Base-by-base conservation (phyloP, 2,888 invertebrate species). In the Ariolimax columbianus region DNA sequence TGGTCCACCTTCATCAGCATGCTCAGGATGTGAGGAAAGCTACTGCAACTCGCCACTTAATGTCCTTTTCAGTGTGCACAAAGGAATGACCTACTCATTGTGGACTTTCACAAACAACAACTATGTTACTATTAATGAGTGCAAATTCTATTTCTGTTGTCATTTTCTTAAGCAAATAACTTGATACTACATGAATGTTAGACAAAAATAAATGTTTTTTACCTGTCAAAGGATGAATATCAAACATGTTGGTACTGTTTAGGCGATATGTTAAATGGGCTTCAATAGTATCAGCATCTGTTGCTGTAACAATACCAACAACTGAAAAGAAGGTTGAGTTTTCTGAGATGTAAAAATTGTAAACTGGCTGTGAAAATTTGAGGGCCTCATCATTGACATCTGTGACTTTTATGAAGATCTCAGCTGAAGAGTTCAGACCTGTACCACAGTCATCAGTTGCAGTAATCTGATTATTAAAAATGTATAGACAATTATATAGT, bases 151-250 rank as follows among this genome's bases (percentile, higher is more conserved):
- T n/a, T n/a, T n/a, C n/a, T n/a, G n/a, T n/a, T n/a, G n/a, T n/a
- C n/a, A n/a, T n/a, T n/a, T n/a, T n/a, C n/a, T n/a, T n/a, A n/a
- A n/a, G n/a, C n/a, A n/a, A n/a, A n/a, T n/a, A n/a, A n/a, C n/a
- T n/a, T n/a, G n/a, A n/a, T n/a, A n/a, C n/a, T n/a, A n/a, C n/a
- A n/a, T n/a, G n/a, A n/a, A n/a, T n/a, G n/a, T n/a, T n/a, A 47
- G 47, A 55, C 9, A 23, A 11, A 63, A n/a, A 63, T n/a, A n/a
- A 23, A 55, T n/a, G 40, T 47, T 51, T 51, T 78, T 82, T 40
- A 89, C 90, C 89, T 77, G 79, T 78, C 14, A 87, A 30, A 17
- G 87, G 86, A 59, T 89, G 86, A 26, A 89, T 87, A 75, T 82
- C 88, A 83, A 90, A 90, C 33, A 81, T 77, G 14, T 19, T 17